These are phyloP conservation scores for Cephus pulcher DNA, from an alignment of 2,888 invertebrate genomes.

Conservation along the genomic window DNA sequence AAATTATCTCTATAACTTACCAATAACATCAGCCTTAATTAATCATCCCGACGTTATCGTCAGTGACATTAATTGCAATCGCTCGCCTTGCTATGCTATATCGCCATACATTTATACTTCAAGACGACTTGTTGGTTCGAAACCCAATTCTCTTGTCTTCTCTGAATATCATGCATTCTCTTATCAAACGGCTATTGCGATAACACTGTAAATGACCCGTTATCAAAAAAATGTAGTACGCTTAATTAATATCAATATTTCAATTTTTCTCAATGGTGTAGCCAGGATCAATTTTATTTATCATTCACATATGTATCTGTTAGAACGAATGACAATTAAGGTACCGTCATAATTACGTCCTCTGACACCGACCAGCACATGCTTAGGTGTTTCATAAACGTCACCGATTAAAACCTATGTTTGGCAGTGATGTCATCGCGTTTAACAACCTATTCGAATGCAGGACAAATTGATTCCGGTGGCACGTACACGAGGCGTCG, in stretches of 20 bases:
- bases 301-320: conserved; percentile 14
- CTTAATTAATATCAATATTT: not conserved
- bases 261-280: not conserved
- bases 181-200: not conserved
- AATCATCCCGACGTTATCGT: not conserved
- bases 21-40: not conserved
- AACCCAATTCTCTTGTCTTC: not conserved
- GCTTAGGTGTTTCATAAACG: not conserved
- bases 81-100: not conserved
- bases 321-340: not conserved
- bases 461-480: conserved; percentile 40
- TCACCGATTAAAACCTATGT: conserved; percentile 16
- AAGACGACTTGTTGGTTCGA: not conserved
- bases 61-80: not conserved
- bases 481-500: conserved; percentile 11
- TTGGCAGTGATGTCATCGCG: conserved; percentile 41
- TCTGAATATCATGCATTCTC: not conserved
- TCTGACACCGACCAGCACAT: not conserved
- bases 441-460: conserved; percentile 27
- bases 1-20: not conserved
- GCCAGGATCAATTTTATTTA: not conserved
- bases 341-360: not conserved
- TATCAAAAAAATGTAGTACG: not conserved
- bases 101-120: not conserved
- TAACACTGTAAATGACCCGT: conserved; percentile 14